Conservation (phyloP, 2,797 vertebrate genomes). For the Distichodus sexfasciatus region DNA sequence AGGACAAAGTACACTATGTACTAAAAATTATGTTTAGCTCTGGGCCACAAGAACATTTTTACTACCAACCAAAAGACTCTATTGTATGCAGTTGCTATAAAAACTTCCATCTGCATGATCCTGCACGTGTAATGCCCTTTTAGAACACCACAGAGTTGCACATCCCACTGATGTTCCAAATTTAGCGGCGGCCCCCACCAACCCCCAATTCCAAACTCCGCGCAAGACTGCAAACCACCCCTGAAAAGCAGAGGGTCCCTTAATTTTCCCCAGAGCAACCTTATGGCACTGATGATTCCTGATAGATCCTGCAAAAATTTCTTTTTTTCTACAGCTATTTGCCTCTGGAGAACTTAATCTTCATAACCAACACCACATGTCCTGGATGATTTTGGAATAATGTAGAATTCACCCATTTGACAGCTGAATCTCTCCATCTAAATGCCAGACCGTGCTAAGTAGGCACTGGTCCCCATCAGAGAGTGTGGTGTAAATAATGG, state of each 20-base stretch:
- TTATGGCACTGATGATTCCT: slow-evolving; percentile 66
- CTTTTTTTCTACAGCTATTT: slow-evolving; percentile 53
- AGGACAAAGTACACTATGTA: neutral
- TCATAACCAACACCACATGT: slow-evolving; percentile 75
- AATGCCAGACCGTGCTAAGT: slow-evolving; percentile 58
- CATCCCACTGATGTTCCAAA: slow-evolving; percentile 47
- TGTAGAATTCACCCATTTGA: slow-evolving; percentile 69
- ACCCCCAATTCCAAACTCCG: slow-evolving; percentile 57
- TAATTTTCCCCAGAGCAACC: slow-evolving; percentile 66
- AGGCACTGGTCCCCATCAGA: slow-evolving; percentile 44
- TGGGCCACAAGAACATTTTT: neutral
- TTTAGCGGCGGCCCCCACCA: slow-evolving; percentile 48
- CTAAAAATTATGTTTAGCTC: neutral
- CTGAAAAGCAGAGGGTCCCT: slow-evolving; percentile 53
- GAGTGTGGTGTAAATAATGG: neutral
- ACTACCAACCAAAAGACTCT: neutral
- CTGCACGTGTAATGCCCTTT: neutral
- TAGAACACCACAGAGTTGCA: neutral
- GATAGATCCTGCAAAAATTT: slow-evolving; percentile 65
- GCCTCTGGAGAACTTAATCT: slow-evolving; percentile 66
- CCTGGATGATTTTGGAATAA: slow-evolving; percentile 68
- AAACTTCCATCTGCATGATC: neutral
- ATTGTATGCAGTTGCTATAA: neutral
- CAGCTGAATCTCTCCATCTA: slow-evolving; percentile 66
- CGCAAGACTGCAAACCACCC: slow-evolving; percentile 60